These are phyloP conservation scores for Cydia splendana DNA, from an alignment of 1,140 invertebrate species.

Conservation along the genomic window DNA sequence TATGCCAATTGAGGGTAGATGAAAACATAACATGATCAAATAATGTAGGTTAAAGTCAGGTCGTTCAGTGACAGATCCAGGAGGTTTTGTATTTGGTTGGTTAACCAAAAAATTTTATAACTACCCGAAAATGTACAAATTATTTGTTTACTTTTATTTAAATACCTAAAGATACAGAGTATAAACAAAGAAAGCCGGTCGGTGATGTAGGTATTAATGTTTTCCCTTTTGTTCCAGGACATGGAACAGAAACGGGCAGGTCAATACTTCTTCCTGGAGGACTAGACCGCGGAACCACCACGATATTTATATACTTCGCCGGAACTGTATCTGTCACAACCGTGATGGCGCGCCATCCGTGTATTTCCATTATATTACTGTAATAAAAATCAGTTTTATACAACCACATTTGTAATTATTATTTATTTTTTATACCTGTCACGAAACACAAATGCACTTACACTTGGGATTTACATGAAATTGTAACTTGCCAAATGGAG, in stretches of 20 bases:
- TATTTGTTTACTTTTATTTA: too few relatives aligned
- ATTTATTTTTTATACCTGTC: neutral
- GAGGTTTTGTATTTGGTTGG: too few relatives aligned
- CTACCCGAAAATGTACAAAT: too few relatives aligned
- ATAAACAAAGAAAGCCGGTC: too few relatives aligned
- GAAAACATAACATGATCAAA: too few relatives aligned
- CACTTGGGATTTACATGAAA: neutral
- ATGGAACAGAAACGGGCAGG: slow-evolving; percentile 97
- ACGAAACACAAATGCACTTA: neutral
- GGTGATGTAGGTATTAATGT: slow-evolving; percentile 32
- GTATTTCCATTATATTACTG: slow-evolving; percentile 71
- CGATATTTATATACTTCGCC: slow-evolving; percentile 57
- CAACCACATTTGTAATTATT: slow-evolving; percentile 42
- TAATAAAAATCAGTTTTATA: slow-evolving; percentile 78
- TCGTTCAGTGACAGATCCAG: too few relatives aligned
- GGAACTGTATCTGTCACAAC: slow-evolving; percentile 63
- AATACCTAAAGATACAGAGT: too few relatives aligned
- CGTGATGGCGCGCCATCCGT: slow-evolving; percentile 55
- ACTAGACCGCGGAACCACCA: slow-evolving; percentile 80
- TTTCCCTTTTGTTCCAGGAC: slow-evolving; percentile 84
- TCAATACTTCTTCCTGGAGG: slow-evolving; percentile 99
- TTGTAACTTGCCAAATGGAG: too few relatives aligned
- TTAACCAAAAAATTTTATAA: too few relatives aligned
- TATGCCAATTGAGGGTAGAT: too few relatives aligned
- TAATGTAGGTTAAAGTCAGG: too few relatives aligned